A percentile compares a stretch with the other conserved stretches of the same genome.
Evolutionary conservation across 2,113 vertebrate species (phyloP).

Genomic region (Triplophysa tibetana): DNA sequence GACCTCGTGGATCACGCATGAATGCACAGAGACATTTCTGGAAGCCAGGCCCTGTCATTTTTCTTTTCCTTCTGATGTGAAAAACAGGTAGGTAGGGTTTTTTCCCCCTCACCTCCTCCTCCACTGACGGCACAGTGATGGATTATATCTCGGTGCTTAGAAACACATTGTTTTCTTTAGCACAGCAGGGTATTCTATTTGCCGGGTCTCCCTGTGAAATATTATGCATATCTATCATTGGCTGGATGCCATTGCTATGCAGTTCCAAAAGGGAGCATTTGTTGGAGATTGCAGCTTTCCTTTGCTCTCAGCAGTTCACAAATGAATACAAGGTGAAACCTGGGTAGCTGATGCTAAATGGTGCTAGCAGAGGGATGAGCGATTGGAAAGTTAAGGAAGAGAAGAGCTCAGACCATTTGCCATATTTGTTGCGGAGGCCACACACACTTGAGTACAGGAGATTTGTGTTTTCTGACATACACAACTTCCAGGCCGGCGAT

Average conservation of each 20-base stretch:
- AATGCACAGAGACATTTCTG: slow-evolving; percentile 75
- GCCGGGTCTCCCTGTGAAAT: slow-evolving; percentile 91
- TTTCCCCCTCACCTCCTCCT: slow-evolving; percentile 56
- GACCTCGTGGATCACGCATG: slow-evolving; percentile 79
- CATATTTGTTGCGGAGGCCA: slow-evolving; percentile 47
- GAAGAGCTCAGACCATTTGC: slow-evolving; percentile 37
- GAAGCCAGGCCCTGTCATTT: slow-evolving; percentile 78
- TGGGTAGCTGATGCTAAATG: slow-evolving; percentile 35
- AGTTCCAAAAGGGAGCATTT: slow-evolving; percentile 59
- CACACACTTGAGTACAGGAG: slow-evolving; percentile 31
- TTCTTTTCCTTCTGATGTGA: slow-evolving; percentile 83
- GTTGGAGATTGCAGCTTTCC: slow-evolving; percentile 57
- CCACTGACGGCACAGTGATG: slow-evolving; percentile 88
- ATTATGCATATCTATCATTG: slow-evolving; percentile 92
- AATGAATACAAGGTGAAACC: slow-evolving; percentile 49
- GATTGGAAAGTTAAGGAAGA: slow-evolving; percentile 5
- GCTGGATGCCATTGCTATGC: slow-evolving; percentile 79
- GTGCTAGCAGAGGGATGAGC: slow-evolving; percentile 29
- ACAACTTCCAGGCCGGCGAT: slow-evolving; percentile 29
- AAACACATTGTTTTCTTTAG: slow-evolving; percentile 99
- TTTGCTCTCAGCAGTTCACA: slow-evolving; percentile 53
- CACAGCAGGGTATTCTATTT: slow-evolving; percentile 99
- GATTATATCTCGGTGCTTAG: slow-evolving; percentile 95
- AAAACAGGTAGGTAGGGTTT: slow-evolving; percentile 86
- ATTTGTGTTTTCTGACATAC: slow-evolving; percentile 47